Percentiles rank a stretch among this genome's conserved stretches.
phyloP scores from a whole-genome alignment of 2,888 invertebrate genomes.

The Diarsia brunnea region DNA sequence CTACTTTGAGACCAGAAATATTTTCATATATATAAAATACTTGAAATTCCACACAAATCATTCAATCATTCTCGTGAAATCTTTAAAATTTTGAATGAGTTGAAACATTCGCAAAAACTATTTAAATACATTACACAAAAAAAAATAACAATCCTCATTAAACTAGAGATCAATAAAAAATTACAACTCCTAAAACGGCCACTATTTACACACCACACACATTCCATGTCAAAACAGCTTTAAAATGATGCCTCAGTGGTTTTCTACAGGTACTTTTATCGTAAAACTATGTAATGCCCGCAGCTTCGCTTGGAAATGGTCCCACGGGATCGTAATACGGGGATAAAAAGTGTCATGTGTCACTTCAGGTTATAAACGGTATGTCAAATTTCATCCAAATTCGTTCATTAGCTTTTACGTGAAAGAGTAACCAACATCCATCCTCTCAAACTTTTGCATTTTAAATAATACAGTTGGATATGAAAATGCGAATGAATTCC shows the following conservation, averaged over 20 bases:
- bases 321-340: not conserved
- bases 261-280: not conserved
- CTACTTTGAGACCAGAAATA: not conserved
- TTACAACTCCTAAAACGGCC: not conserved
- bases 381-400: not conserved
- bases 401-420: not conserved
- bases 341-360: not conserved
- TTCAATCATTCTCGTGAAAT: not conserved
- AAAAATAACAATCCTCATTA: not conserved
- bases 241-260: not conserved
- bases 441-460: not conserved
- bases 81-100: not conserved
- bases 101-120: not conserved
- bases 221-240: not conserved
- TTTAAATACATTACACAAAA: not conserved
- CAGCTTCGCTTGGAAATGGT: not conserved
- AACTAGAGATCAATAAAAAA: not conserved
- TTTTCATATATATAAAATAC: not conserved
- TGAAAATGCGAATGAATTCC: not conserved
- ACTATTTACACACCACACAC: not conserved
- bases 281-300: not conserved
- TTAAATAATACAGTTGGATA: not conserved
- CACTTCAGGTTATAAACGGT: not conserved
- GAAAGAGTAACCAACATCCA: not conserved
- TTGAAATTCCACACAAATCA: not conserved